These are phyloP conservation scores for Ormyrus nitidulus DNA, from an alignment of 2,888 invertebrate species.

Conservation along the genomic window DNA sequence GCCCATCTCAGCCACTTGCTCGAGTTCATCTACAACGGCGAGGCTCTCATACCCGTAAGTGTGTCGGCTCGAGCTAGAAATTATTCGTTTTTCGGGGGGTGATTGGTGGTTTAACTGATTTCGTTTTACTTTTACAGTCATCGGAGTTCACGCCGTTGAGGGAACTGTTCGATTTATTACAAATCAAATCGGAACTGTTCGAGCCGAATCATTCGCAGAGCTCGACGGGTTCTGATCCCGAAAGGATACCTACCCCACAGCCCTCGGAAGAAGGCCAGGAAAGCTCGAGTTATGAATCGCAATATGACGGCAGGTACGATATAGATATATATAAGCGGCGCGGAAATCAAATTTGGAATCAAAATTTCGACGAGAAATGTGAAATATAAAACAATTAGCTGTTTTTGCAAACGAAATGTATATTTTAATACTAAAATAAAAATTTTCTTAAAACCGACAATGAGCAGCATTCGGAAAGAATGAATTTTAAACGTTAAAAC, in stretches of 20 bases:
- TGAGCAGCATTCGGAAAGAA: too few relatives aligned
- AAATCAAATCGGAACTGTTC: slow-evolving; percentile 86
- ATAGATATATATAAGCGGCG: not conserved
- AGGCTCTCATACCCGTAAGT: slow-evolving; percentile 86
- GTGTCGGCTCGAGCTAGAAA: slow-evolving; percentile 51
- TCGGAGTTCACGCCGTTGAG: slow-evolving; percentile 89
- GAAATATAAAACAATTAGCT: not conserved
- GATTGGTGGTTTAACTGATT: too few relatives aligned
- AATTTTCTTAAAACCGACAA: too few relatives aligned
- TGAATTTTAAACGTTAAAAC: too few relatives aligned
- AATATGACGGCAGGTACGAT: slow-evolving; percentile 72
- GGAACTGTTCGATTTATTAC: slow-evolving; percentile 88
- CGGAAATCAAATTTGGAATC: not conserved
- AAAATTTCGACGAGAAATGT: too few relatives aligned
- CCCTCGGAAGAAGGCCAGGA: slow-evolving; percentile 73
- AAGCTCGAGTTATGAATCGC: slow-evolving; percentile 74
- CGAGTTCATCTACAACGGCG: slow-evolving; percentile 90
- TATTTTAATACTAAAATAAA: too few relatives aligned
- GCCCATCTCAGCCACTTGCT: slow-evolving; percentile 88
- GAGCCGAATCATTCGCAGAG: slow-evolving; percentile 72
- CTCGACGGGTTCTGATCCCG: slow-evolving; percentile 70
- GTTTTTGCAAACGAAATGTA: too few relatives aligned
- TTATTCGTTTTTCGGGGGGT: too few relatives aligned
- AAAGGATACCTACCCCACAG: slow-evolving; percentile 73
- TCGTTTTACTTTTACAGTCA: slow-evolving; percentile 77